These are phyloP conservation scores for Okapia johnstoni DNA, from an alignment of 2,113 vertebrate genomes.

Conservation along the genomic window DNA sequence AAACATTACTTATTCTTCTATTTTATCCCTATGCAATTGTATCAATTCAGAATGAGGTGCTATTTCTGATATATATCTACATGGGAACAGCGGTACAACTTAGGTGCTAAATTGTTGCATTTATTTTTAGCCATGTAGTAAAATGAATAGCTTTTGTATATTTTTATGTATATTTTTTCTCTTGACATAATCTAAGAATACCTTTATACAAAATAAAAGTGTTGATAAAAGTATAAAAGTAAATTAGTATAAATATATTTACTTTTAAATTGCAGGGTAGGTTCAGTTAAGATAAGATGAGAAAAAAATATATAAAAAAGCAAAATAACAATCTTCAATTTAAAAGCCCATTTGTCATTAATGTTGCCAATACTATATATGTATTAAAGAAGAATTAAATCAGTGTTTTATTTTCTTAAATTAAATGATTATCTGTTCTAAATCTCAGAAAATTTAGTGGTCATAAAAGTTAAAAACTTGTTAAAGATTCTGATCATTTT, in stretches of 20 bases:
- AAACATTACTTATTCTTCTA: background rate
- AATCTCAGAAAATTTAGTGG: background rate
- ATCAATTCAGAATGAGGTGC: background rate
- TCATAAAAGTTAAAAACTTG: background rate
- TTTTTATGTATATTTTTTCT: background rate
- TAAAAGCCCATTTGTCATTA: background rate
- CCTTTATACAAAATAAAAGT: background rate
- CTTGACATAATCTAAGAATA: background rate
- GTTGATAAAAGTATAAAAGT: background rate
- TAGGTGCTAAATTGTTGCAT: background rate
- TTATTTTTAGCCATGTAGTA: background rate
- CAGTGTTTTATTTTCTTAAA: background rate
- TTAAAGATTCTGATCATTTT: background rate
- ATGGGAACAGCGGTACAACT: background rate
- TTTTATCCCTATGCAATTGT: background rate
- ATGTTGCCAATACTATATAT: background rate
- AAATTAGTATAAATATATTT: background rate
- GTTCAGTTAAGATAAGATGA: background rate
- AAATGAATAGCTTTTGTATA: background rate
- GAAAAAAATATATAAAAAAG: background rate
- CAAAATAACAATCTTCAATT: background rate
- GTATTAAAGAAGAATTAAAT: background rate
- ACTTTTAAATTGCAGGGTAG: background rate
- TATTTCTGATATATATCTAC: background rate
- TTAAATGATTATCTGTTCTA: background rate